Conservation (phyloP, 2,888 invertebrate species). For the Liodrosophila aerea region DNA sequence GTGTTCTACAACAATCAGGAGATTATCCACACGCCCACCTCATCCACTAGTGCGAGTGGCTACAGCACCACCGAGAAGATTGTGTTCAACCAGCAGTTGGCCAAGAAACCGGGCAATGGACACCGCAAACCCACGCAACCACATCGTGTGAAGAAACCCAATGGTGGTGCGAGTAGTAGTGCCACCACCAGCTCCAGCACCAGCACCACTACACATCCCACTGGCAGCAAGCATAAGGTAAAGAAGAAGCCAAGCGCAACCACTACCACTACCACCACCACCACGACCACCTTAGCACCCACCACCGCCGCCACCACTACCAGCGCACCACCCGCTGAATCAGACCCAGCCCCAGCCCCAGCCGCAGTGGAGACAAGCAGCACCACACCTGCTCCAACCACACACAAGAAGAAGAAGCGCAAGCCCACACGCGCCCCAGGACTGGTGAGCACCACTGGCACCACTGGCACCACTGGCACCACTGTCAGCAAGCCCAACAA, state of each 20-base stretch:
- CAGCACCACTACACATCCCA: constrained; percentile 36
- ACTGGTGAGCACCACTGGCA: constrained; percentile 15
- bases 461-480: constrained; percentile 13
- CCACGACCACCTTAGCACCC: constrained; percentile 24
- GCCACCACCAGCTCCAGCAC: constrained; percentile 17
- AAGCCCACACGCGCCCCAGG: constrained; percentile 75
- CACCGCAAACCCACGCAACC: constrained; percentile 64
- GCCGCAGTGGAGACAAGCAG: constrained; percentile 34
- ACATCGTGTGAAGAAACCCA: constrained; percentile 75
- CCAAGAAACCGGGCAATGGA: constrained; percentile 61
- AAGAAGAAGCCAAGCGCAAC: constrained; percentile 71
- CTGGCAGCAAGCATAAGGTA: constrained; percentile 67
- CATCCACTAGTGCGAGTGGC: constrained; percentile 25
- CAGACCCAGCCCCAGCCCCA: constrained; percentile 7
- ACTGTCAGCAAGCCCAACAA: constrained; percentile 28
- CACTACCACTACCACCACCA: constrained; percentile 26
- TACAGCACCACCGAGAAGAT: constrained; percentile 41
- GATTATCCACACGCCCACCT: constrained; percentile 64
- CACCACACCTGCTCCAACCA: constrained; percentile 37
- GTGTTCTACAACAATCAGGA: constrained; percentile 80
- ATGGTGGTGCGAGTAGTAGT: constrained; percentile 4
- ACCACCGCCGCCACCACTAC: constrained; percentile 20
- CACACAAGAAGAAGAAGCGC: constrained; percentile 74
- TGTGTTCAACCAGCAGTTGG: constrained; percentile 34
- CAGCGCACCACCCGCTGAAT: constrained; percentile 22